A percentile compares a stretch with the other conserved stretches of the same genome.
Conservation (phyloP, 2,113 vertebrate genomes). For the Mungos mungo region DNA sequence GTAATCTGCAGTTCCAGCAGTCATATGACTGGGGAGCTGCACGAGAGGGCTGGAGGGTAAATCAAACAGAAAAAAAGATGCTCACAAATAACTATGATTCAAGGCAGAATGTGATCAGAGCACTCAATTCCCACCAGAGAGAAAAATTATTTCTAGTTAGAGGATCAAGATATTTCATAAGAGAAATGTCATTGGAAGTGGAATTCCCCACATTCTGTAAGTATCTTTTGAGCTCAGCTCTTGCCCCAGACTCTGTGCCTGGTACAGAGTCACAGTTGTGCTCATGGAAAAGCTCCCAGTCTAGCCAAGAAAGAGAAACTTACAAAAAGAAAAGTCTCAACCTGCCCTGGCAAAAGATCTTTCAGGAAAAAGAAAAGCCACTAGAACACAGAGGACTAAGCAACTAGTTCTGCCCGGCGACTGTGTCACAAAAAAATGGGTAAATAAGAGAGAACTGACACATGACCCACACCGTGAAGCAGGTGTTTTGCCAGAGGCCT, state of each 20-base stretch:
- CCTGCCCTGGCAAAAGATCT: not conserved
- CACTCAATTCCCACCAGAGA: slow-evolving; percentile 22
- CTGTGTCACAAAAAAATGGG: not conserved
- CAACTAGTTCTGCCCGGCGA: not conserved
- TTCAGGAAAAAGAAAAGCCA: not conserved
- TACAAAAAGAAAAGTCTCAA: slow-evolving; percentile 13
- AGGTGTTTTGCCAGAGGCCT: not conserved
- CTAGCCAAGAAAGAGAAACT: not conserved
- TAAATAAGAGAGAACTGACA: not conserved
- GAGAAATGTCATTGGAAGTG: not conserved
- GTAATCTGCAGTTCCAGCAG: not conserved
- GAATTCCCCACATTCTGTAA: not conserved
- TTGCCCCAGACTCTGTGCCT: not conserved
- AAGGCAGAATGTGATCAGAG: not conserved
- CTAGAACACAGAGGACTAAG: not conserved
- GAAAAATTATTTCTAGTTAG: slow-evolving; percentile 2
- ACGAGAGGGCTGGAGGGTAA: not conserved
- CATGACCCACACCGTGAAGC: not conserved
- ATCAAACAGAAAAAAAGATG: slow-evolving; percentile 8
- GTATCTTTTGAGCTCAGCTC: not conserved
- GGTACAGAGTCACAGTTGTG: not conserved
- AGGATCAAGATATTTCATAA: slow-evolving; percentile 24
- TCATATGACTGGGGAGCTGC: slow-evolving; percentile 43
- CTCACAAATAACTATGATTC: slow-evolving; percentile 36
- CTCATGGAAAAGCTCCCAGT: not conserved